A percentile compares a stretch with the other conserved stretches of the same genome.
Conservation (phyloP, 1,140 invertebrate genomes). For the Megathymus violae region DNA sequence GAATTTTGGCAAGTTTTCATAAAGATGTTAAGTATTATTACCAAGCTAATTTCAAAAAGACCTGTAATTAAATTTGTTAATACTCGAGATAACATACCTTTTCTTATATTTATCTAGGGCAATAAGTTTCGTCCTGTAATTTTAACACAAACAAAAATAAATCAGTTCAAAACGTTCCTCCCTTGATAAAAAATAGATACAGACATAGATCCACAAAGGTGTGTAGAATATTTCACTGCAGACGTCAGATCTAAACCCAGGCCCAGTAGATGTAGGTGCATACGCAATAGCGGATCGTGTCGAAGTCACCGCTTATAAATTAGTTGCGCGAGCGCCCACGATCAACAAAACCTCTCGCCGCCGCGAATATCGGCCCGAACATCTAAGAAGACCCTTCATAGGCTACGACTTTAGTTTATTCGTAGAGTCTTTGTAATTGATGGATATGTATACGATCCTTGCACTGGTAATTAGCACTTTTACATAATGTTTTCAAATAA, state of each 20-base stretch:
- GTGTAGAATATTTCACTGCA: constrained; percentile 25
- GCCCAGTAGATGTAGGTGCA: constrained; percentile 36
- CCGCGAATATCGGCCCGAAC: constrained; percentile 63
- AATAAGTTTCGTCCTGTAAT: too few species aligned
- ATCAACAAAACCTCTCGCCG: constrained; percentile 70
- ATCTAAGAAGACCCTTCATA: constrained; percentile 64
- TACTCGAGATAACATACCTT: too few species aligned
- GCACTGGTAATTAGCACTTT: too few species aligned
- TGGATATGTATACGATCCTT: too few species aligned
- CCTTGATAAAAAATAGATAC: constrained; percentile 13
- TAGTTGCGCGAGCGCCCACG: constrained; percentile 63
- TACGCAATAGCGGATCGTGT: constrained; percentile 64
- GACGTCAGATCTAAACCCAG: constrained; percentile 28
- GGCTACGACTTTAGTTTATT: constrained; percentile 40
- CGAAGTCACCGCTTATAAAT: constrained; percentile 76
- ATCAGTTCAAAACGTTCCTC: not conserved
- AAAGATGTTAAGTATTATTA: too few species aligned
- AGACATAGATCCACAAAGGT: constrained; percentile 15
- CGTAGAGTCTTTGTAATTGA: not conserved
- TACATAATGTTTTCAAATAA: too few species aligned
- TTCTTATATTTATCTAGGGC: too few species aligned
- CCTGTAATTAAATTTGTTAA: too few species aligned
- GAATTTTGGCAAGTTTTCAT: too few species aligned
- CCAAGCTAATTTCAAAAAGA: too few species aligned
- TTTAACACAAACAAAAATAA: not conserved